Conservation (phyloP, 2,797 vertebrate species). For the Luscinia luscinia region DNA sequence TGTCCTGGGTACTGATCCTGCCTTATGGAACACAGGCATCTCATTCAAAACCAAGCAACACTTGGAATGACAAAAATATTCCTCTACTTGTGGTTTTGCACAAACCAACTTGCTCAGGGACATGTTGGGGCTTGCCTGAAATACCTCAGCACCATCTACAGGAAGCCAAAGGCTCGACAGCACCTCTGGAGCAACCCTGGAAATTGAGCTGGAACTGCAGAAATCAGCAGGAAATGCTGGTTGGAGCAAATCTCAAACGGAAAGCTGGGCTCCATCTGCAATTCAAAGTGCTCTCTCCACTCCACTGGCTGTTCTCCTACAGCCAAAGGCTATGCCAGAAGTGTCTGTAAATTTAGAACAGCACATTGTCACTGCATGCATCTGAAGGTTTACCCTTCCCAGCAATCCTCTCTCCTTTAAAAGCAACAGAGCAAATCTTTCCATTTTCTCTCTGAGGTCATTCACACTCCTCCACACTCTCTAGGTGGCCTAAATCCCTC, state of each 20-base stretch:
- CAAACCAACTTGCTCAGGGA: neutral
- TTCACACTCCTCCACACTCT: slow-evolving; percentile 18
- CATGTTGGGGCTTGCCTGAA: slow-evolving; percentile 27
- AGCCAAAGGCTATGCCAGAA: slow-evolving; percentile 10
- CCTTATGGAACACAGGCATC: neutral
- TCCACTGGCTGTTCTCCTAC: neutral
- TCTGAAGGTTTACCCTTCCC: neutral
- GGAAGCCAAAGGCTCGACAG: slow-evolving; percentile 13
- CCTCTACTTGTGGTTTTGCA: neutral
- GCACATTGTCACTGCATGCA: neutral
- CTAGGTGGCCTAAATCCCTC: slow-evolving; percentile 13
- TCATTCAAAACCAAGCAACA: neutral
- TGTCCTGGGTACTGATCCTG: neutral
- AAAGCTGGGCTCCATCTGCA: slow-evolving; percentile 3
- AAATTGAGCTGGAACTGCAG: neutral
- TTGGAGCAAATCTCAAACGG: neutral
- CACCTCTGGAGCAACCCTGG: neutral
- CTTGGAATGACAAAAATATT: neutral
- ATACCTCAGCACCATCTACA: slow-evolving; percentile 67
- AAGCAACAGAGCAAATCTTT: neutral
- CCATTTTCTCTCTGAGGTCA: slow-evolving; percentile 11
- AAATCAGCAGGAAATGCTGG: neutral
- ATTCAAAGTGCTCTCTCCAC: neutral
- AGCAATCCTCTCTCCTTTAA: neutral
- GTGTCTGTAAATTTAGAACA: neutral